Percentiles rank a stretch among this genome's conserved stretches.
These are phyloP conservation scores for Ennomos fuscantarius DNA, from an alignment of 2,888 invertebrate species.

Conservation along the genomic window DNA sequence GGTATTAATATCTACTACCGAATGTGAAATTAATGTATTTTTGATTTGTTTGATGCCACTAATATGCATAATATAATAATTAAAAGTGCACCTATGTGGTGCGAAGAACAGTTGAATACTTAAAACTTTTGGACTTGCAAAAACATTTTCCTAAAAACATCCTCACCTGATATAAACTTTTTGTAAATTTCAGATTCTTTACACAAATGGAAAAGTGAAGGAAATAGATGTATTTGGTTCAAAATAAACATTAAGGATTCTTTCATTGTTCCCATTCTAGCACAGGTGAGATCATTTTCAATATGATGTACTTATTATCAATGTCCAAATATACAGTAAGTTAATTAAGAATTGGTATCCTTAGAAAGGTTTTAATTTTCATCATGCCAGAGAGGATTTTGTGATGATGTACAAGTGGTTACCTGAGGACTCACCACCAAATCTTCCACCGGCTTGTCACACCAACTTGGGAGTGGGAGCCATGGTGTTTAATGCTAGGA, in stretches of 20 bases:
- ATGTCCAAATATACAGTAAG: neutral
- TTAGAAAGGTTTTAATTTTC: conserved; percentile 94
- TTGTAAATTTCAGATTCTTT: conserved; percentile 86
- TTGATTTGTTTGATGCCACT: no score
- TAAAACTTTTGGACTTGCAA: no score
- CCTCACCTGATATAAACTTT: conserved; percentile 2
- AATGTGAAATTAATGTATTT: no score
- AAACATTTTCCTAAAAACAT: no score
- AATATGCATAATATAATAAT: no score
- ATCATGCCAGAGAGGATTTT: conserved; percentile 93
- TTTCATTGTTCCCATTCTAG: conserved; percentile 89
- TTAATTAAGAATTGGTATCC: conserved; percentile 57
- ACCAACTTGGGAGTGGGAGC: conserved; percentile 93
- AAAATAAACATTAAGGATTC: conserved; percentile 88
- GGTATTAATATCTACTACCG: neutral
- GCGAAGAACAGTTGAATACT: no score
- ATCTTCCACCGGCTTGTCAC: conserved; percentile 91
- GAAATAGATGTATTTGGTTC: conserved; percentile 92
- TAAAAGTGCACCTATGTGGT: no score
- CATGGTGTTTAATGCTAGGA: conserved; percentile 90
- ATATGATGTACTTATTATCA: neutral
- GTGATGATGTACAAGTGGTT: conserved; percentile 95
- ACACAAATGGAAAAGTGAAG: conserved; percentile 86
- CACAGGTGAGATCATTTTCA: conserved; percentile 81
- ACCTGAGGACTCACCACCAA: conserved; percentile 84